These are phyloP conservation scores for Bombus turneri DNA, from an alignment of 1,140 invertebrate species.

Conservation along the genomic window DNA sequence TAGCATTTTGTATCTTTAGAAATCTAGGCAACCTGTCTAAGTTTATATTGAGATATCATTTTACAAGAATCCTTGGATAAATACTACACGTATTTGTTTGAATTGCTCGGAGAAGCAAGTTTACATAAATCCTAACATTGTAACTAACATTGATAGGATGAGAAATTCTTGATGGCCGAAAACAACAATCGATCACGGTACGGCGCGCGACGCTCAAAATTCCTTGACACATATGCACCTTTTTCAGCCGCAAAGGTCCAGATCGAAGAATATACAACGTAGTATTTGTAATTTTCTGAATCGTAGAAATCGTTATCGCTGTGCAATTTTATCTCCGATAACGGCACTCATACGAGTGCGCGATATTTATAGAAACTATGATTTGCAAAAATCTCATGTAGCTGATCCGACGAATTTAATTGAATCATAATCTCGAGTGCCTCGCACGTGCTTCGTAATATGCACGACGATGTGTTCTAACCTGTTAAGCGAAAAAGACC, in stretches of 20 bases:
- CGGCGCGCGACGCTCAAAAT: neutral
- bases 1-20: too few relatives aligned
- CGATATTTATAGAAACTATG: neutral
- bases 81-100: too few relatives aligned
- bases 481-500: too few relatives aligned
- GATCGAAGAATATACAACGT: neutral
- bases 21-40: too few relatives aligned
- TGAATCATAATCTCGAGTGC: neutral
- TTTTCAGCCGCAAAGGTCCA: neutral
- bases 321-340: constrained; percentile 8
- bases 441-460: neutral
- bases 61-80: too few relatives aligned
- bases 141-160: too few relatives aligned
- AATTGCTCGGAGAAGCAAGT: too few relatives aligned
- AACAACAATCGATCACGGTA: too few relatives aligned
- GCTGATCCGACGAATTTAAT: constrained; percentile 3
- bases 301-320: constrained; percentile 17
- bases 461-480: neutral
- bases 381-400: neutral
- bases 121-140: too few relatives aligned
- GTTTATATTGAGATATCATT: too few relatives aligned
- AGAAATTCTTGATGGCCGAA: too few relatives aligned
- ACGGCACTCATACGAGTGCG: neutral
- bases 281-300: neutral
- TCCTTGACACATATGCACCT: neutral